Conservation (phyloP, 2,797 vertebrate genomes). For the Sebastes trivittatus region DNA sequence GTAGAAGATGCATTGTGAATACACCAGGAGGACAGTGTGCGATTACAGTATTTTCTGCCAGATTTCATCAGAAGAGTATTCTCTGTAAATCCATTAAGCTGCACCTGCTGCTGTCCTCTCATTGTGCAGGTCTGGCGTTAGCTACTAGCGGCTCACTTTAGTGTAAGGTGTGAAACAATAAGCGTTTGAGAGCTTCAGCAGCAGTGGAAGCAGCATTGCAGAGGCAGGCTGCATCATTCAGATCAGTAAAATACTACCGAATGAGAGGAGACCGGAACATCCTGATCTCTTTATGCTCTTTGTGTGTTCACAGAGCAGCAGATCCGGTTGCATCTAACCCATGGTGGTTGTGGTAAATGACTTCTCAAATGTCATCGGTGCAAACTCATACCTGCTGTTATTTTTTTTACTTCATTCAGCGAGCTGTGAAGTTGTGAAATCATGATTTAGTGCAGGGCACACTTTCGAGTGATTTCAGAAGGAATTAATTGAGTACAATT, state of each 20-base stretch:
- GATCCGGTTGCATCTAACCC: conserved; percentile 17
- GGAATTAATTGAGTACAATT: not conserved
- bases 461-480: not conserved
- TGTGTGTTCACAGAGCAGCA: conserved; percentile 11
- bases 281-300: conserved; percentile 12
- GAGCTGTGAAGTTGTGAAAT: not conserved
- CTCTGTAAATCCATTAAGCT: not conserved
- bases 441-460: not conserved
- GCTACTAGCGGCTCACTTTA: not conserved
- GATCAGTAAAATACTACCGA: conserved; percentile 28
- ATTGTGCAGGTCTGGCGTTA: not conserved
- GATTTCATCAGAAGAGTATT: not conserved
- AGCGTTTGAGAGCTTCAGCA: conserved; percentile 32
- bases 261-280: conserved; percentile 31
- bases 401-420: not conserved
- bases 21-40: not conserved
- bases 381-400: not conserved
- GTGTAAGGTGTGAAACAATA: conserved; percentile 49
- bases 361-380: conserved; percentile 2
- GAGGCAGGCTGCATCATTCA: conserved; percentile 56
- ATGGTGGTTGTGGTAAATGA: not conserved
- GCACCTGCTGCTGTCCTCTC: not conserved
- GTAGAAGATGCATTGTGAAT: not conserved
- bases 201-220: conserved; percentile 65
- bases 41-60: not conserved